Evolutionary conservation across 2,888 invertebrate genomes (phyloP).

Genomic region (Ferdinandea cuprea): DNA sequence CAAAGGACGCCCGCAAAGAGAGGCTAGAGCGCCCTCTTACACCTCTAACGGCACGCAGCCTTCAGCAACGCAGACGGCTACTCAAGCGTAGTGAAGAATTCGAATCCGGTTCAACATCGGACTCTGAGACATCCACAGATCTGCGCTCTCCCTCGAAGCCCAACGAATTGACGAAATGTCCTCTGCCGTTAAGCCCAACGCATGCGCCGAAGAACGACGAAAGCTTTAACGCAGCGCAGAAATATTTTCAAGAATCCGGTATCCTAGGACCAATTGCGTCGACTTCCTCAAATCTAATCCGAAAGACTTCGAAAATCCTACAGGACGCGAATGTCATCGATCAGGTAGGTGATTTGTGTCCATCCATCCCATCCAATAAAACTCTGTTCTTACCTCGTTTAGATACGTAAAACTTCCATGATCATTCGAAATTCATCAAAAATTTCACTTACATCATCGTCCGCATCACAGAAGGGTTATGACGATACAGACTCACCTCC

Average conservation of each 20-base stretch:
- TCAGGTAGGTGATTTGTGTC: conserved; percentile 75
- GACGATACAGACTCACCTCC: conserved; percentile 48
- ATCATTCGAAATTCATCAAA: conserved; percentile 74
- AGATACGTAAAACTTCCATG: conserved; percentile 77
- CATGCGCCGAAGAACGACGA: conserved; percentile 61
- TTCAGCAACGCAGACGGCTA: conserved; percentile 76
- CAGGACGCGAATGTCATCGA: conserved; percentile 78
- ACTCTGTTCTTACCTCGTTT: conserved; percentile 25
- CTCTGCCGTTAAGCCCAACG: conserved; percentile 48
- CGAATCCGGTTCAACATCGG: conserved; percentile 77
- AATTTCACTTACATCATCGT: conserved; percentile 53
- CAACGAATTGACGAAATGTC: conserved; percentile 16
- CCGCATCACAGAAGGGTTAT: conserved; percentile 43
- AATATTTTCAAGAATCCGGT: conserved; percentile 79
- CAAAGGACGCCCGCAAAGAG: conserved; percentile 54
- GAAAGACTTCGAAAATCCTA: conserved; percentile 79
- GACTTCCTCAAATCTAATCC: conserved; percentile 75
- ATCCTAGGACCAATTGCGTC: conserved; percentile 78
- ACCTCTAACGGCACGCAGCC: conserved; percentile 62
- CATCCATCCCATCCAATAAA: conserved; percentile 7
- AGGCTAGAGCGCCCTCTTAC: conserved; percentile 36
- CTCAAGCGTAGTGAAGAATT: conserved; percentile 77
- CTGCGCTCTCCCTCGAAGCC: conserved; percentile 28
- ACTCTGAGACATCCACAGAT: conserved; percentile 75
- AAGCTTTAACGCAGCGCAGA: conserved; percentile 77